phyloP scores from a whole-genome alignment of 1,140 invertebrate genomes.

The Paraescarpia echinospica region DNA sequence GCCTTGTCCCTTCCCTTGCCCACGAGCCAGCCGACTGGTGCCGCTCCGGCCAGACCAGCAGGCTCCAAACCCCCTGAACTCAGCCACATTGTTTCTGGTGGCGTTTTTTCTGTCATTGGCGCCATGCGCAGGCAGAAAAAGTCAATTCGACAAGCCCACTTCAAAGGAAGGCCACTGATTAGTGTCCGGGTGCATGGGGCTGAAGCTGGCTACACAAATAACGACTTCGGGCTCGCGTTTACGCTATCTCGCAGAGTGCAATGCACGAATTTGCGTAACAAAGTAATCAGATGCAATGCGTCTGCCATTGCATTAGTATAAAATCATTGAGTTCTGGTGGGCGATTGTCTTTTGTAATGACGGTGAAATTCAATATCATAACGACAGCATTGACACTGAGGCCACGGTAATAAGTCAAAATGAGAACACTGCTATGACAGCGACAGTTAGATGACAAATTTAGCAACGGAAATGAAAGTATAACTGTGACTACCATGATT shows the following conservation, averaged over 20 bases:
- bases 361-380: background rate
- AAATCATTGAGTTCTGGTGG: background rate
- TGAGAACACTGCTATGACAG: constrained; percentile 12
- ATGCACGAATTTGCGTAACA: background rate
- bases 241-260: background rate
- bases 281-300: background rate
- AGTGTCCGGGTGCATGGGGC: background rate
- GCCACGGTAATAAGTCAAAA: background rate
- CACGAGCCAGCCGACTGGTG: background rate
- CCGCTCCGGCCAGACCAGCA: background rate
- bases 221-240: background rate
- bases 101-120: background rate
- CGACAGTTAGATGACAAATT: constrained; percentile 18
- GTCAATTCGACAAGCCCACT: background rate
- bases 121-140: background rate
- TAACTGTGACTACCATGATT: background rate
- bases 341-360: background rate
- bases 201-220: background rate
- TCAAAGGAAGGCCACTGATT: background rate
- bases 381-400: background rate
- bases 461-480: constrained; percentile 2
- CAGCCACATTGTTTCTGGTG: background rate
- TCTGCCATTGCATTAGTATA: background rate
- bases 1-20: background rate
- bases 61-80: background rate